Evolutionary conservation across 2,113 vertebrate species (phyloP).

Genomic region (Sitta europaea): DNA sequence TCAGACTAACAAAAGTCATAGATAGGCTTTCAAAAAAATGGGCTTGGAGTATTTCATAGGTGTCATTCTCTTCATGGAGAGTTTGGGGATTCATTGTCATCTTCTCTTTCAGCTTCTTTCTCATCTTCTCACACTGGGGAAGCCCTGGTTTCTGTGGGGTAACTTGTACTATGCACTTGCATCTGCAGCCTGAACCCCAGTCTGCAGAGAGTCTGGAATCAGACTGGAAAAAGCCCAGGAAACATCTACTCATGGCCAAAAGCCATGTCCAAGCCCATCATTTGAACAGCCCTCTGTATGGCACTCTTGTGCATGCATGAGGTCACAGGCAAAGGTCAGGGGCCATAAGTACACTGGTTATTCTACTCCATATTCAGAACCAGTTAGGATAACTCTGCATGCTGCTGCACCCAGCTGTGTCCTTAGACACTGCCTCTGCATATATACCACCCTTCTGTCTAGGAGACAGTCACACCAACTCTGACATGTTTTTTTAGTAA

Average conservation of each 20-base stretch:
- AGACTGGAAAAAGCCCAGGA: not conserved
- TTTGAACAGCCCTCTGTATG: fast-evolving
- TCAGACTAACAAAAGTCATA: not conserved
- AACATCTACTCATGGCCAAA: not conserved
- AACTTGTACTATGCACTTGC: not conserved
- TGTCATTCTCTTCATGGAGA: not conserved
- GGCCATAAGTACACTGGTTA: too few species aligned
- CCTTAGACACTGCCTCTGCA: not conserved
- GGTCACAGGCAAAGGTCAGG: not conserved
- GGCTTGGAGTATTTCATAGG: not conserved
- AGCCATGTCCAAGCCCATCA: not conserved
- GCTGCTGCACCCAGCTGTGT: not conserved
- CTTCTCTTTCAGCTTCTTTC: not conserved
- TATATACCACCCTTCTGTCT: not conserved
- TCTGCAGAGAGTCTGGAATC: not conserved
- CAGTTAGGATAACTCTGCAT: not conserved
- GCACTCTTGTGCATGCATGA: too few species aligned
- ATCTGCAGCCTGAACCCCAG: not conserved
- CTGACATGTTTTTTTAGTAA: not conserved
- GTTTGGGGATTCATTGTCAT: not conserved
- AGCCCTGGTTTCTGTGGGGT: not conserved
- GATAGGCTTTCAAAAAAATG: not conserved
- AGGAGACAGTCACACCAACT: not conserved
- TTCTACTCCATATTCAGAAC: not conserved
- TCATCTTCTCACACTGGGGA: not conserved